Base-by-base conservation (phyloP, 2,888 invertebrate species). In the Acleris emargana region DNA sequence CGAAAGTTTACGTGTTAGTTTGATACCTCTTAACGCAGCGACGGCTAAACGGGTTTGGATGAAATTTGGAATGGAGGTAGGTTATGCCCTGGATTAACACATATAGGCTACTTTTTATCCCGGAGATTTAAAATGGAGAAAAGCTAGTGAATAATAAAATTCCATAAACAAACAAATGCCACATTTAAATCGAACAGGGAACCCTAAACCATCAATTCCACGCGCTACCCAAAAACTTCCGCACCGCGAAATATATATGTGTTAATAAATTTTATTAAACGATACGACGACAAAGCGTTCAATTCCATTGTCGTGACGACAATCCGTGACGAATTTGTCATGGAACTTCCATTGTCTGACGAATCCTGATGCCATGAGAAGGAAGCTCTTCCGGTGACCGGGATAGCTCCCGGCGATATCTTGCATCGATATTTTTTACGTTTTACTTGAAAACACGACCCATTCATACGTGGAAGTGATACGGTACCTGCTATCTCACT, bases 321-420 rank as follows among this genome's bases (percentile, higher is more conserved):
- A 86, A 89, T 86, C 80, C 80, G 85, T 80, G 83, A 87, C 89
- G 89, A 91, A 92, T 92, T 91, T 91, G 92, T 91, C 90, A 88
- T 88, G 88, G 82, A 84, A 86, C 83, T 83, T 78, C 76, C 76
- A 79, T 89, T 91, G 88, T 91, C 83, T 77, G 38, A 38, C 38
- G 38, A 38, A 13, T 32, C 9, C 32, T 38, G 38, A 38, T 38
- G 78, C 72, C 77, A 83, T 82, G 88, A 84, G 86, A 90, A 91
- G 90, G 91, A 91, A 91, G 87, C 84, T 82, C 86, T 89, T 91
- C 92, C 92, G 91, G 88, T 79, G 76, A 54, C 76, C 73, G 72
- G 70, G 83, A 57, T 82, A 80, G 88, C 88, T 82, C 81, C 77
- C 74, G 83, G 90, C 87, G 78, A 86, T 88, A 87, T 85, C 87